Evolutionary conservation across 2,888 invertebrate species (phyloP).

Genomic region (Drosophila picticornis): DNA sequence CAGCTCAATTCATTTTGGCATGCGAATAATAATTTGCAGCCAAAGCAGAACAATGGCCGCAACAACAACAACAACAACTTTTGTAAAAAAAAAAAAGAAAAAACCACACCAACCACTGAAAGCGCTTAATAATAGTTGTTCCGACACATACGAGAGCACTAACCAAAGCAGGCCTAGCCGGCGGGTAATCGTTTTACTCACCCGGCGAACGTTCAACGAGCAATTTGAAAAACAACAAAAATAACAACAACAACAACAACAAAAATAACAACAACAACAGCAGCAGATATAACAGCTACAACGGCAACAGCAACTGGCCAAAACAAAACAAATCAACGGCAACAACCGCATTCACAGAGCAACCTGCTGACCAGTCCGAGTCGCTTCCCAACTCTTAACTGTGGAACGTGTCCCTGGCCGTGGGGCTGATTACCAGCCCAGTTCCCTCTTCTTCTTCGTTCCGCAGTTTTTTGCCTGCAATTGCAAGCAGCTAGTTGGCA

Average conservation of each 20-base stretch:
- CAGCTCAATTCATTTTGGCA: constrained; percentile 78
- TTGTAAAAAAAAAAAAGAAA: constrained; percentile 22
- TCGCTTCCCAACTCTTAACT: constrained; percentile 31
- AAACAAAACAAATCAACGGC: constrained; percentile 44
- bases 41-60: constrained; percentile 79
- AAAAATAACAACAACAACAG: constrained; percentile 11
- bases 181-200: constrained; percentile 82
- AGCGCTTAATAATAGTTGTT: constrained; percentile 80
- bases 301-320: constrained; percentile 34
- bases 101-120: constrained; percentile 45
- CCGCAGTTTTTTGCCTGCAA: constrained; percentile 22
- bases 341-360: constrained; percentile 26
- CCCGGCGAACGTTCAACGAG: constrained; percentile 68
- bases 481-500: constrained; percentile 1
- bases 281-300: constrained; percentile 11
- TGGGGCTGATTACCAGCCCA: constrained; percentile 14
- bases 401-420: constrained; percentile 61
- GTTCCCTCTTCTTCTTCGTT: constrained; percentile 11
- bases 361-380: constrained; percentile 73
- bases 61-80: constrained; percentile 32
- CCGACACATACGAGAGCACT: constrained; percentile 73
- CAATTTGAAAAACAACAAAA: constrained; percentile 57
- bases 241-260: constrained; percentile 34
- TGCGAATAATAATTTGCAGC: constrained; percentile 78
- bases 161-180: constrained; percentile 71